A percentile compares a stretch with the other conserved stretches of the same genome.
phyloP scores from a whole-genome alignment of 2,113 vertebrate species.

The Prunella himalayana region DNA sequence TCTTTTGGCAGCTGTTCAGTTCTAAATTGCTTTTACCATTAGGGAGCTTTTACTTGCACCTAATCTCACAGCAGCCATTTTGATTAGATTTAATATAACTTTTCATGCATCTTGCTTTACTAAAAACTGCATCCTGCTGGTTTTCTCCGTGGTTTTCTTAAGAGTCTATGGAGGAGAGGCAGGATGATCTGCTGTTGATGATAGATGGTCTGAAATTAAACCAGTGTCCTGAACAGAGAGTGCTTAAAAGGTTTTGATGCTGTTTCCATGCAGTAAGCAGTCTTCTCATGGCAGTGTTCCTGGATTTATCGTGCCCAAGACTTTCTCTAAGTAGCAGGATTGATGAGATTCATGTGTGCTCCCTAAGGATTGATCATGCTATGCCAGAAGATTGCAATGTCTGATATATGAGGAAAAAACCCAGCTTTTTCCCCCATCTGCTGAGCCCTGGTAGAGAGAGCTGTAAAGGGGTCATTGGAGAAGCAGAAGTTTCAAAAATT shows the following conservation, averaged over 20 bases:
- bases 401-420: background rate
- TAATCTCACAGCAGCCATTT: conserved; percentile 53
- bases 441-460: background rate
- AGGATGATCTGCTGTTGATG: background rate
- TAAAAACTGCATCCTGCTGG: background rate
- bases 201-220: background rate
- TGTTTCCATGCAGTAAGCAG: background rate
- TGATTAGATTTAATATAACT: conserved; percentile 32
- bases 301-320: background rate
- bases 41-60: conserved; percentile 50
- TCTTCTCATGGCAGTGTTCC: background rate
- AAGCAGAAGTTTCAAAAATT: background rate
- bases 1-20: conserved; percentile 56
- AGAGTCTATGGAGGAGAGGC: background rate
- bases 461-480: background rate
- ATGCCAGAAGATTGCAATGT: background rate
- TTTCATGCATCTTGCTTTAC: background rate
- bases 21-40: conserved; percentile 60
- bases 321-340: background rate
- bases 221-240: background rate
- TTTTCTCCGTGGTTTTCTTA: background rate
- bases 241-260: background rate
- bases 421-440: background rate
- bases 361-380: background rate
- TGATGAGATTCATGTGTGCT: background rate